Percentiles rank a stretch among this genome's conserved stretches.
These are phyloP conservation scores for Triops longicaudatus DNA, from an alignment of 1,140 invertebrate species.

Conservation along the genomic window DNA sequence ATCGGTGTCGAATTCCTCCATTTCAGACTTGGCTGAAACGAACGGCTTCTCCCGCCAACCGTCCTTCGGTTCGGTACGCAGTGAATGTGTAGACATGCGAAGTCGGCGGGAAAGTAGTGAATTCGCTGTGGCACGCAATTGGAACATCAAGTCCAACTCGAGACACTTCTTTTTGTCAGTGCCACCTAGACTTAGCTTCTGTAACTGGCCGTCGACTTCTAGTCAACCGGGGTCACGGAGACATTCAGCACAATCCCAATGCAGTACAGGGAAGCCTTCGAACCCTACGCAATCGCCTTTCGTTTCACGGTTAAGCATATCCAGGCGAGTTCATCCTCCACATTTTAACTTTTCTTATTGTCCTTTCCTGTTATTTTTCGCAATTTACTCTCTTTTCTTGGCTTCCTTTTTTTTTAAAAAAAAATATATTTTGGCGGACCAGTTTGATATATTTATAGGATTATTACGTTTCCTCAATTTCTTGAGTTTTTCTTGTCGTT, in stretches of 20 bases:
- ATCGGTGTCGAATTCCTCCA: not conserved
- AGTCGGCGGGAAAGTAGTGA: not conserved
- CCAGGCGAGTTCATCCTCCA: constrained; percentile 5
- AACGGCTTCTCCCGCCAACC: not conserved
- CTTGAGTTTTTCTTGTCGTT: no score
- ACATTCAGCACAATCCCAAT: constrained; percentile 9
- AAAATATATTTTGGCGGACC: not conserved
- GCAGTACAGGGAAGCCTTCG: not conserved
- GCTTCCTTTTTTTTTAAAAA: no score
- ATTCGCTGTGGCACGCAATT: not conserved
- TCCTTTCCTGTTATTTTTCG: not conserved
- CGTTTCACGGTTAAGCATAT: constrained; percentile 1
- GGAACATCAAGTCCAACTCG: not conserved
- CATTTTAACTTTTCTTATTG: no score
- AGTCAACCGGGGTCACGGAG: not conserved
- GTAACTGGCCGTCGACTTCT: not conserved
- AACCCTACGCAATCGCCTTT: not conserved
- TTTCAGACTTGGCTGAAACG: not conserved
- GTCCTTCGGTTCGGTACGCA: constrained; percentile 19
- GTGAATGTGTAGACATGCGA: constrained; percentile 10
- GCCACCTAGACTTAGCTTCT: not conserved
- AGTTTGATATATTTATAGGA: no score
- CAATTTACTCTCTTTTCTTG: not conserved
- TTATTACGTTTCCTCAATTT: no score
- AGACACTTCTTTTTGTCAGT: not conserved